phyloP scores from a whole-genome alignment of 2,888 invertebrate genomes.

The Acrobasis suavella region DNA sequence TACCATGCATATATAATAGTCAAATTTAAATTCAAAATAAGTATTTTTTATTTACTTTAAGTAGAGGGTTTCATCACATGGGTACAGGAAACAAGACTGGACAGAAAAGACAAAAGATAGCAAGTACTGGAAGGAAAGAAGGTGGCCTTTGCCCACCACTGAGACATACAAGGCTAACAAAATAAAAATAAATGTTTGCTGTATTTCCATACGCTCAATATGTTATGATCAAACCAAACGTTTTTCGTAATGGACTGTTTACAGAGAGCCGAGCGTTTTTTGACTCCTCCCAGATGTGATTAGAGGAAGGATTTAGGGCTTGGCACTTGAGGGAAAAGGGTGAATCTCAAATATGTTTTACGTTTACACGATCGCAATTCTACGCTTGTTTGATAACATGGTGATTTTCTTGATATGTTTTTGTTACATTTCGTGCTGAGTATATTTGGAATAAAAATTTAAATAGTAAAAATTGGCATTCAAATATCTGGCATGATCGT shows the following conservation, averaged over 20 bases:
- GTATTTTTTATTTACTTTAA: no score
- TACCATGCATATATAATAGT: no score
- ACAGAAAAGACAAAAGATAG: no score
- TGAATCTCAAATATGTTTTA: conserved; percentile 22
- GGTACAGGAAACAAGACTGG: no score
- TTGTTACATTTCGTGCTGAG: not conserved
- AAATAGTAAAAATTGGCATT: no score
- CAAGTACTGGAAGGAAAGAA: no score
- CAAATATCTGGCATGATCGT: no score
- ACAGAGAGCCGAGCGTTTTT: conserved; percentile 21
- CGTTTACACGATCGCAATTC: conserved; percentile 1
- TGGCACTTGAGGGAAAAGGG: conserved; percentile 20
- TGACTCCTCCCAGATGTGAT: conserved; percentile 25
- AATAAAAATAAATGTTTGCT: not conserved
- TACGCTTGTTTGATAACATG: not conserved
- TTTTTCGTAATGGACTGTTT: conserved; percentile 33
- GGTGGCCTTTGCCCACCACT: no score
- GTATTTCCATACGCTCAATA: not conserved
- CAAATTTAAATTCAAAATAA: no score
- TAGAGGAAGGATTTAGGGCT: conserved; percentile 20
- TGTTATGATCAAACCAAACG: conserved; percentile 23
- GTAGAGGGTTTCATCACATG: no score
- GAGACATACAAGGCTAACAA: no score
- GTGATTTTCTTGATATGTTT: conserved; percentile 15
- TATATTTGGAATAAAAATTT: no score